Conservation (phyloP, 2,888 invertebrate genomes). For the Amphipyra berbera region DNA sequence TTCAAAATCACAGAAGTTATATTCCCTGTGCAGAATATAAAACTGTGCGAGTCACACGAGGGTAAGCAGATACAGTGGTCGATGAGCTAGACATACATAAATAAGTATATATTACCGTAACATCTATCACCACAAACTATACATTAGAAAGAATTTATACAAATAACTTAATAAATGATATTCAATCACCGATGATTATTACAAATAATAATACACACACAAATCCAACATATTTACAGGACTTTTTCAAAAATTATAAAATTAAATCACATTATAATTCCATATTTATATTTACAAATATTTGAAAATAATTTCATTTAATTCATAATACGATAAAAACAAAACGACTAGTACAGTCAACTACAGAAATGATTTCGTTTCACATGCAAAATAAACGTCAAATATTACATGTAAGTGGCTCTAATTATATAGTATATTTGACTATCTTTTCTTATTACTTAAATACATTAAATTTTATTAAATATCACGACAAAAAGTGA, state of each 20-base stretch:
- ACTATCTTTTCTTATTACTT: conserved; percentile 23
- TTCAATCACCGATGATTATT: conserved; percentile 68
- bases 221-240: conserved; percentile 87
- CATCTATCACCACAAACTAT: conserved; percentile 80
- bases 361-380: conserved; percentile 31
- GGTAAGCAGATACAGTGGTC: conserved; percentile 60
- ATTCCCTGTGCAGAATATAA: conserved; percentile 69
- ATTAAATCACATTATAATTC: conserved; percentile 79
- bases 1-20: conserved; percentile 66
- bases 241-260: conserved; percentile 71
- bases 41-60: conserved; percentile 66
- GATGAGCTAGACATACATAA: conserved; percentile 73
- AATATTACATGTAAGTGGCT: conserved; percentile 9
- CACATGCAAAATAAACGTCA: conserved; percentile 23
- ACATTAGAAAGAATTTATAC: conserved; percentile 83
- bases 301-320: conserved; percentile 60
- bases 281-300: conserved; percentile 81
- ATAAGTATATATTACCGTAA: conserved; percentile 75
- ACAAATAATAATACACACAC: conserved; percentile 78
- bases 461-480: conserved; percentile 31
- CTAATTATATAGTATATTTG: conserved; percentile 25
- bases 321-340: conserved; percentile 54
- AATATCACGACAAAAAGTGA: conserved; percentile 37
- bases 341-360: conserved; percentile 42
- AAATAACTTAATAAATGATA: conserved; percentile 80